phyloP scores from a whole-genome alignment of 1,140 invertebrate species.

The Armadillidium nasatum region DNA sequence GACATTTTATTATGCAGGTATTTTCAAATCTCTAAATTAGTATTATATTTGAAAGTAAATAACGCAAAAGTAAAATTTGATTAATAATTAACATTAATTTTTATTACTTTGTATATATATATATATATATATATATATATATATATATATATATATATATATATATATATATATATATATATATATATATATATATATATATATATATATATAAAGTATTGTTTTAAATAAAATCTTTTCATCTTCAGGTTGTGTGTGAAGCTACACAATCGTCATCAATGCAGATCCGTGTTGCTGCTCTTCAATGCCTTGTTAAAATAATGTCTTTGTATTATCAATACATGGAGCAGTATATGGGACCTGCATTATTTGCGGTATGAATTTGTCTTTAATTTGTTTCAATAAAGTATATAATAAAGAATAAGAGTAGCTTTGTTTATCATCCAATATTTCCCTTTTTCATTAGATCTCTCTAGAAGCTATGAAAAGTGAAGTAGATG shows the following conservation, averaged over 20 bases:
- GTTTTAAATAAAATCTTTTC: neutral
- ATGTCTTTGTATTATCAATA: conserved; percentile 98
- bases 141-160: no score
- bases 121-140: no score
- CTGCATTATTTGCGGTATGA: conserved; percentile 88
- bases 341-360: conserved; percentile 99
- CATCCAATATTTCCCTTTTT: neutral
- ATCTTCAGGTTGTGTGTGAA: conserved; percentile 65
- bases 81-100: no score
- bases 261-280: conserved; percentile 69
- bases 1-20: conserved; percentile 99
- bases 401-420: neutral
- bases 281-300: conserved; percentile 85
- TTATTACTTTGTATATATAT: no score
- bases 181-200: no score
- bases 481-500: conserved; percentile 95
- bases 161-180: no score
- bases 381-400: conserved; percentile 8
- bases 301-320: conserved; percentile 98
- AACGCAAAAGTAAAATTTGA: neutral
- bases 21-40: conserved; percentile 40
- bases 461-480: conserved; percentile 89
- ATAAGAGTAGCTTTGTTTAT: neutral
- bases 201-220: no score
- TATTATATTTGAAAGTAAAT: neutral